Conservation (phyloP, 2,113 vertebrate species). For the Zapornia atra region DNA sequence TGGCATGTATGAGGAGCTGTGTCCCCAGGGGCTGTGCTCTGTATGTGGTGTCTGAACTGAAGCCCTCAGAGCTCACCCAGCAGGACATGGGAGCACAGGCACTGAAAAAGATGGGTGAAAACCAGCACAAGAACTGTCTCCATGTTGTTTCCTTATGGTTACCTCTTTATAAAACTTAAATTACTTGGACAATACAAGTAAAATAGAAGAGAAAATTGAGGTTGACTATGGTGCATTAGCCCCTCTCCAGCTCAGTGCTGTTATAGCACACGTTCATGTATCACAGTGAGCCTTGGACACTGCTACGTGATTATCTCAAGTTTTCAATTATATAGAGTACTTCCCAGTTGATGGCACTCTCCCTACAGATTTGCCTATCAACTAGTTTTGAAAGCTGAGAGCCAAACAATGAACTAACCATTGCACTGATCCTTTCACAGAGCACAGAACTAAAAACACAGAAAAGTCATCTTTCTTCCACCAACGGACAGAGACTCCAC, state of each 20-base stretch:
- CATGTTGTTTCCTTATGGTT: not conserved
- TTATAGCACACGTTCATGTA: fast-evolving
- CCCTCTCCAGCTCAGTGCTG: not conserved
- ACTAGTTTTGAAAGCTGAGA: not conserved
- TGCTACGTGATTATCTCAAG: not conserved
- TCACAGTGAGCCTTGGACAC: not conserved
- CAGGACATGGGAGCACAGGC: not conserved
- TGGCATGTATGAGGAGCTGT: not conserved
- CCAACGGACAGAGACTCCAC: fast-evolving
- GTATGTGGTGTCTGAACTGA: not conserved
- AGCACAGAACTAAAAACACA: not conserved
- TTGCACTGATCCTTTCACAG: not conserved
- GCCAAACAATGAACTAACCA: not conserved
- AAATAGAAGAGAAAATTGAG: not conserved
- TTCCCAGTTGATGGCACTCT: not conserved
- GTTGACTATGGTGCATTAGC: not conserved
- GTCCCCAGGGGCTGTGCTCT: no score
- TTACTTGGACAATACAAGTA: not conserved
- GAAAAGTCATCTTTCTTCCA: not conserved
- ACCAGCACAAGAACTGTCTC: not conserved
- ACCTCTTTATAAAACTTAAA: not conserved
- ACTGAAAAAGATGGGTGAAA: not conserved
- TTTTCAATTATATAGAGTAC: not conserved
- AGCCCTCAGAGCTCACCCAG: not conserved
- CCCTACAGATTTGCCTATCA: not conserved